Evolutionary conservation across 2,113 vertebrate genomes (phyloP).

Genomic region (Calypte anna): DNA sequence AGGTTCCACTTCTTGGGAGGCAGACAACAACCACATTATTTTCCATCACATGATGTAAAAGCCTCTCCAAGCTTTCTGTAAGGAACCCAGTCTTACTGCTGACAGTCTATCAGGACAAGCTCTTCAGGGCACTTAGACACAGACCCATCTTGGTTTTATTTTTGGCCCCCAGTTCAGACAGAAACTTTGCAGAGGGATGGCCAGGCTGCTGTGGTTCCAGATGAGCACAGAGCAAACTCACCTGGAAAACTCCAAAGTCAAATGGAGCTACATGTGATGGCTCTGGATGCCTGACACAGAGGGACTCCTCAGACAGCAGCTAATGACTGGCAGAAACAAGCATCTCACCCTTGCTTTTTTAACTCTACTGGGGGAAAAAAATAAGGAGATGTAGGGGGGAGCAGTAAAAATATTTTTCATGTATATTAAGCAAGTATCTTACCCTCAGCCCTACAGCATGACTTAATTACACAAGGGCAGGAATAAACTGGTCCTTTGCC

Average conservation of each 20-base stretch:
- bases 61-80: neutral
- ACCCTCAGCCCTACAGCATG: too few species aligned
- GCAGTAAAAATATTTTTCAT: too few species aligned
- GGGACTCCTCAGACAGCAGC: fast-evolving
- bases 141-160: neutral
- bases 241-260: neutral
- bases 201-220: neutral
- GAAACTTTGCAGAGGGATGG: neutral
- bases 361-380: too few species aligned
- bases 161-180: neutral
- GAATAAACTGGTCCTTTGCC: neutral
- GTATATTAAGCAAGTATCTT: too few species aligned
- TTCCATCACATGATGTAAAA: neutral
- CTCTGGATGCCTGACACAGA: fast-evolving
- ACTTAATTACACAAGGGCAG: neutral
- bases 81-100: neutral
- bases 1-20: neutral
- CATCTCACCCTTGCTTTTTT: neutral
- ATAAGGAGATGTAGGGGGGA: too few species aligned
- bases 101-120: too few species aligned
- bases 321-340: neutral
- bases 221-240: neutral
- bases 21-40: neutral
- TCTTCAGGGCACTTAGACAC: neutral
- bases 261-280: too few species aligned